These are phyloP conservation scores for Acanthosepion esculentum DNA, from an alignment of 2,888 invertebrate species.

Conservation along the genomic window DNA sequence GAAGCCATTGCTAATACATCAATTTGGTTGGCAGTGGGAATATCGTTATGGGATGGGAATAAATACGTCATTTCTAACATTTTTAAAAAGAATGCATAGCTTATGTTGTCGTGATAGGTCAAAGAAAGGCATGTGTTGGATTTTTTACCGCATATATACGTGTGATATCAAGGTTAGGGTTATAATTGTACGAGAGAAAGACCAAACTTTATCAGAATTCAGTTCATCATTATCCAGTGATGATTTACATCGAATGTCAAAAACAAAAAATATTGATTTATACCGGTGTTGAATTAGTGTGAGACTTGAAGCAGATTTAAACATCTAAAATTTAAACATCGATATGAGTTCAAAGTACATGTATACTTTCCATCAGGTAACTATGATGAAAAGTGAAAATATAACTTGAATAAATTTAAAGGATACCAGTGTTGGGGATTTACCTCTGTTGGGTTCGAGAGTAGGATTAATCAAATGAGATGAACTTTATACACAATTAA, in stretches of 20 bases:
- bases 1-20: not conserved
- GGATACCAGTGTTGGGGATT: not conserved
- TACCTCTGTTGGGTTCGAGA: not conserved
- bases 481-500: not conserved
- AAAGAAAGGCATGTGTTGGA: slow-evolving; percentile 33
- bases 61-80: not conserved
- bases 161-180: slow-evolving; percentile 14
- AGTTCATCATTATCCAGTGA: not conserved
- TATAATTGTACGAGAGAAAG: slow-evolving; percentile 4
- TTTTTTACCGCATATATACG: not conserved
- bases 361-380: not conserved
- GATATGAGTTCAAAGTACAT: not conserved
- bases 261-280: not conserved
- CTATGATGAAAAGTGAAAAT: not conserved
- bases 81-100: not conserved
- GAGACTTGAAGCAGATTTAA: not conserved
- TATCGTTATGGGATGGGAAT: not conserved
- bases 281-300: not conserved
- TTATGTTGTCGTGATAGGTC: not conserved
- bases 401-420: not conserved
- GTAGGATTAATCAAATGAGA: not conserved
- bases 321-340: not conserved
- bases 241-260: not conserved
- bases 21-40: not conserved
- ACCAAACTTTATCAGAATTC: not conserved